Base-by-base conservation (phyloP, 2,113 vertebrate genomes). In the Ursus arctos region DNA sequence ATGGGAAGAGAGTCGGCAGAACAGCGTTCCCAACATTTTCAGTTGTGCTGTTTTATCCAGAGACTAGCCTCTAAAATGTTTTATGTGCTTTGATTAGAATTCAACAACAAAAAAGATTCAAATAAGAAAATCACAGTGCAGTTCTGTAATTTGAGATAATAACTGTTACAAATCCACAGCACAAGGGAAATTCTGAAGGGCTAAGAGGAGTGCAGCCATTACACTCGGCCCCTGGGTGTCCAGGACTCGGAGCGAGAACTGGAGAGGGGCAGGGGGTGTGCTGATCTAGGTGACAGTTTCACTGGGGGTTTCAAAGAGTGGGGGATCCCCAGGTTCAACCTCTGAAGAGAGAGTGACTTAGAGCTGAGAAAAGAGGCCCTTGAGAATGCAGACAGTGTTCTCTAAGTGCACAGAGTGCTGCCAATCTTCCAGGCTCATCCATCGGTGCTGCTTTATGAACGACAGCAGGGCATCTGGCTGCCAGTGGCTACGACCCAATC, bases 61-160 rank as follows among this genome's bases (percentile, higher is more conserved):
- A 94, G 57, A 83, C 31, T 71, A 87, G 53, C 36, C n/a, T 86
- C 4, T 76, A 76, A 90, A 93, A 83, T 71, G 74, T 61, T 82
- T 81, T 51, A n/a, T 69, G 21, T 61, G 19, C 63, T 92, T 49
- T 82, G 31, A 82, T 51, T 71, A 79, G 51, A 95, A 77, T n/a
- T 61, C 49, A 94, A 59, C 13, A 76, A 43, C 72, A 13, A 83
- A 88, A 14, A 92, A 57, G 43, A 47, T 43, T 84, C 47, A 65
- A 92, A 36, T 65, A 61, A 59, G 19, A 96, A 77, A 84, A 88
- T 33, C 36, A 49, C 16, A 77, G 18, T 21, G 26, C 53, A 80
- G 31, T 79, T 74, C 40, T 3, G 15, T 61, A 88, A 80, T 26
- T 10, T 69, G 53, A 94, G 14, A 22, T n/a, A 69, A 82, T 59